phyloP scores from a whole-genome alignment of 2,888 invertebrate species.

The Brachypalpus laphriformis region DNA sequence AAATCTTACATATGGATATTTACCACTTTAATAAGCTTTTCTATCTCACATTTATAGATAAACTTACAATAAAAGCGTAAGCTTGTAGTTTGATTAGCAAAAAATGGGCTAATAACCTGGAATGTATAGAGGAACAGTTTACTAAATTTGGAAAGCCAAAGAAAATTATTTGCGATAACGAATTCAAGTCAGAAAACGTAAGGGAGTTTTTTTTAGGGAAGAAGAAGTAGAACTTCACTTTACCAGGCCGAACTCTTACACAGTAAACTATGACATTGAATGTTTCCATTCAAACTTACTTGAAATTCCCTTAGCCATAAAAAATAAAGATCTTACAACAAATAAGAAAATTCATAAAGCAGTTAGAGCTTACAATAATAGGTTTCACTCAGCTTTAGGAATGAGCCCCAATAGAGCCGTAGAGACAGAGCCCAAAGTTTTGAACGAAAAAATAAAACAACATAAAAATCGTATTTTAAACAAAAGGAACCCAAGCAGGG shows the following conservation, averaged over 20 bases:
- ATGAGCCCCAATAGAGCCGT: conserved; percentile 6
- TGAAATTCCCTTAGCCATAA: conserved; percentile 23
- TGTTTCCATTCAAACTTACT: conserved; percentile 17
- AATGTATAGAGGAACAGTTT: conserved; percentile 17
- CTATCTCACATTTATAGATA: not conserved
- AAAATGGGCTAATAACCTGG: conserved; percentile 8
- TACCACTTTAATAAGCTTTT: conserved; percentile 1
- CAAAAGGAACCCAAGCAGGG: conserved; percentile 13
- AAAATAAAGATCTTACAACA: conserved; percentile 17
- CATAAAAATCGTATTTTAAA: conserved; percentile 13
- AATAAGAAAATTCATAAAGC: conserved; percentile 20
- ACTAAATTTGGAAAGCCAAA: conserved; percentile 11
- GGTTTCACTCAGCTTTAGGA: conserved; percentile 18
- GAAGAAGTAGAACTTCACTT: conserved; percentile 5
- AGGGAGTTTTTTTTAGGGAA: conserved; percentile 15
- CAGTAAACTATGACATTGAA: conserved; percentile 12
- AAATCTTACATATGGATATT: conserved; percentile 12
- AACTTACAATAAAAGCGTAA: conserved; percentile 11
- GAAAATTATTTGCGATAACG: conserved; percentile 29
- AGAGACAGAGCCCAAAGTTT: not conserved
- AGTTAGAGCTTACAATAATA: conserved; percentile 19
- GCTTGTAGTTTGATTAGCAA: not conserved
- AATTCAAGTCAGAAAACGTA: conserved; percentile 30
- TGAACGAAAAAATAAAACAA: not conserved
- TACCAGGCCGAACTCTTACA: conserved; percentile 4